Conservation (phyloP, 2,888 invertebrate genomes). For the Latrodectus hesperus region DNA sequence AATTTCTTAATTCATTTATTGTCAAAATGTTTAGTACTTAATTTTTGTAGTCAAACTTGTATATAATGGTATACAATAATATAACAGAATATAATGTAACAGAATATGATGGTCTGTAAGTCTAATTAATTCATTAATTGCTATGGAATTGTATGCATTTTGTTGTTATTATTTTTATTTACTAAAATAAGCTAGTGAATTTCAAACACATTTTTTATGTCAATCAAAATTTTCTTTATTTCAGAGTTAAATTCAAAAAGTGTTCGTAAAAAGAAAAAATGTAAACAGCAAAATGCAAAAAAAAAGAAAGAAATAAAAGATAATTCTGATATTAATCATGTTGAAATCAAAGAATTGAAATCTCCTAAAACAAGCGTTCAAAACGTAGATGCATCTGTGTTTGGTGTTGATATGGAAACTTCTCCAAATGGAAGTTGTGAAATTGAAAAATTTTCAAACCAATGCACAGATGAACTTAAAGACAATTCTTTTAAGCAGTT, state of each 20-base stretch:
- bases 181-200: too few species aligned
- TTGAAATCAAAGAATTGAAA: neutral
- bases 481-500: constrained; percentile 1
- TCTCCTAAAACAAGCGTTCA: neutral
- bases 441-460: constrained; percentile 16
- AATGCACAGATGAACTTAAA: neutral
- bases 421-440: neutral
- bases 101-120: too few species aligned
- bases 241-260: constrained; percentile 19
- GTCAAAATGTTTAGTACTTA: too few species aligned
- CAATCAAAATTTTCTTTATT: neutral
- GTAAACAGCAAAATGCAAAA: neutral
- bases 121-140: too few species aligned
- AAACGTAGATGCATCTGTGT: neutral
- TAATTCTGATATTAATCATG: constrained; percentile 7
- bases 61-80: too few species aligned
- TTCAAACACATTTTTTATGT: too few species aligned
- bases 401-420: neutral
- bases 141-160: too few species aligned
- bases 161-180: too few species aligned
- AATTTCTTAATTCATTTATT: too few species aligned
- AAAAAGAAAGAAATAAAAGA: neutral
- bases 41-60: too few species aligned
- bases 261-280: constrained; percentile 19
- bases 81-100: too few species aligned